Evolutionary conservation across 1,140 invertebrate genomes (phyloP).

Genomic region (Trichogramma pretiosum): DNA sequence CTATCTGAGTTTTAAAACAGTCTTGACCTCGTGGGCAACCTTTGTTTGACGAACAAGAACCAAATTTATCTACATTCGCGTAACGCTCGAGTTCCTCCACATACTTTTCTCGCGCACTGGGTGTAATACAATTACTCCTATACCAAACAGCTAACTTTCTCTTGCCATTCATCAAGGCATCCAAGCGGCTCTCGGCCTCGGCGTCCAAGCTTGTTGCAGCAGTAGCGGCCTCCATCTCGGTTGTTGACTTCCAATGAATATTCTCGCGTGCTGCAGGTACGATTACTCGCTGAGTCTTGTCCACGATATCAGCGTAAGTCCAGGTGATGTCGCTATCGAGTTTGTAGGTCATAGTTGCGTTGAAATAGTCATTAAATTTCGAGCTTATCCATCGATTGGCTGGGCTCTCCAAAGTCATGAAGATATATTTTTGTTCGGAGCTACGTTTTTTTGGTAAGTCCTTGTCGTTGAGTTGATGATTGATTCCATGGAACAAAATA

Average conservation of each 20-base stretch:
- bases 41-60: slow-evolving; percentile 46
- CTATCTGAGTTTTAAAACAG: slow-evolving; percentile 41
- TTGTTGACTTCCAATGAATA: no score
- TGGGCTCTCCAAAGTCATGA: slow-evolving; percentile 32
- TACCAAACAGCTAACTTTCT: slow-evolving; percentile 52
- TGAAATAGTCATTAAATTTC: slow-evolving; percentile 40
- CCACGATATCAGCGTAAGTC: slow-evolving; percentile 40
- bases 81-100: slow-evolving; percentile 48
- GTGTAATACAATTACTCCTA: slow-evolving; percentile 53
- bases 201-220: no score
- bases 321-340: slow-evolving; percentile 54
- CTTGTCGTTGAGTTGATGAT: slow-evolving; percentile 11
- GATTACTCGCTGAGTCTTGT: no score
- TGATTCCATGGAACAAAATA: slow-evolving; percentile 27
- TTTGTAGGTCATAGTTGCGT: slow-evolving; percentile 58
- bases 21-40: slow-evolving; percentile 31
- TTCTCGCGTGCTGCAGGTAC: no score
- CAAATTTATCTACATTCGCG: slow-evolving; percentile 60
- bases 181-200: background rate
- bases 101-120: slow-evolving; percentile 47
- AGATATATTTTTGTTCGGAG: slow-evolving; percentile 27
- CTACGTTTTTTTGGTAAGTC: slow-evolving; percentile 22
- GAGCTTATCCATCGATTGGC: slow-evolving; percentile 21
- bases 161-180: slow-evolving; percentile 22
- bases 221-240: slow-evolving; percentile 5